Evolutionary conservation across 2,113 vertebrate species (phyloP), one percentile per base, ranked within the genome.

Genomic region (Butorides virescens): DNA sequence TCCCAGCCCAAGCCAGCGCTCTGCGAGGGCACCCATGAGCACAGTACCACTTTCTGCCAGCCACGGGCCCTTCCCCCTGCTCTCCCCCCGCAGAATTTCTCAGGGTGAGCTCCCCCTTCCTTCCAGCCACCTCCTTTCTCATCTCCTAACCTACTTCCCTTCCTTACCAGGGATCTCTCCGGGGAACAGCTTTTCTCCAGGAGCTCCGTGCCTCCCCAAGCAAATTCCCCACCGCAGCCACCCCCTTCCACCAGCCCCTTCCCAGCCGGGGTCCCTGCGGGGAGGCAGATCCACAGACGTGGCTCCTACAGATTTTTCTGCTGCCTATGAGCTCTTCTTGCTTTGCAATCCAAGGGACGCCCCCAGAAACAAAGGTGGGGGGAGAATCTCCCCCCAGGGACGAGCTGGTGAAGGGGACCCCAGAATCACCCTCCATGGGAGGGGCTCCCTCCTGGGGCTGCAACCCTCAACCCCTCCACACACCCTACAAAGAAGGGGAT

Each of bases 181-280:
- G 0, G 0, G 55, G 39, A 62, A 26, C 27, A 44, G 74, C 50
- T 25, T 32, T 46, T 44, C 59, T 37, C 52, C 36, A 18, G 55
- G 46, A 39, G n/a, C 50, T 34, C 32, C 3, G 46, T 19, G 29
- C 13, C 37, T 16, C 21, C 16, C 11, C 29, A 17, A 8, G 13
- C 13, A 44, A 32, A 17, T 11, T 11, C 50, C 63, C 36, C 49
- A 15, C 49, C 1, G 1, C 1, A 1, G 37, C 16, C 34, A 17
- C 13, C 65, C 56, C 8, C 39, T 29, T 9, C 52, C 50, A 42
- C 30, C 72, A 59, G 19, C 20, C 25, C 29, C 12, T 53, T 56
- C 63, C 49, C 34, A 0, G 17, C 13, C 6, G 0, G 39, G 50
- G 50, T 30, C 26, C 49, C 49, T 12, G 15, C 3, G 3, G 23